phyloP scores from a whole-genome alignment of 2,797 vertebrate species.

The Peromyscus aztecus region DNA sequence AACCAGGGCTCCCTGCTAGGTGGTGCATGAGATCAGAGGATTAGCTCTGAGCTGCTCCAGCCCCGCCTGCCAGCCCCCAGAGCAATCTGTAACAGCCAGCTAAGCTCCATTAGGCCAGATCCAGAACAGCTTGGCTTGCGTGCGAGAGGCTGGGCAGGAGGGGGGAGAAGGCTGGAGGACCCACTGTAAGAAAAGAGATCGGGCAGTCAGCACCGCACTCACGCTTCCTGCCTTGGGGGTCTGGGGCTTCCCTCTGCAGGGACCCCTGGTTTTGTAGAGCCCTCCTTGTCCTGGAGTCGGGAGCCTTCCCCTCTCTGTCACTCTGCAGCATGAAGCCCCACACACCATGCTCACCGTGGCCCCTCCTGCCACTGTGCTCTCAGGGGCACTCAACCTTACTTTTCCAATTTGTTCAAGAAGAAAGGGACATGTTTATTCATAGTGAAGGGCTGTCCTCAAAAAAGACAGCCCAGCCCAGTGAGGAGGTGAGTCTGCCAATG shows the following conservation, averaged over 20 bases:
- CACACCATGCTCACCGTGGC: fast-evolving
- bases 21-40: not conserved
- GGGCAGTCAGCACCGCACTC: not conserved
- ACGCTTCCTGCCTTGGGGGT: no score
- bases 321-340: not conserved
- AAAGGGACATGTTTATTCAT: conserved; percentile 12
- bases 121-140: not conserved
- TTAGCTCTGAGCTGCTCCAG: not conserved
- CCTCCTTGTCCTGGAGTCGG: not conserved
- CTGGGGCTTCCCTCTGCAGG: not conserved
- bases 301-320: fast-evolving
- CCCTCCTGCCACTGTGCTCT: not conserved
- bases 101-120: conserved; percentile 56
- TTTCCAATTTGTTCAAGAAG: conserved; percentile 7
- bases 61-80: not conserved
- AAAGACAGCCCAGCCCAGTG: not conserved
- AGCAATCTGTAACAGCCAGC: conserved; percentile 51
- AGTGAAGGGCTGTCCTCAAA: not conserved
- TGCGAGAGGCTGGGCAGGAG: not conserved
- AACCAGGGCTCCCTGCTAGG: not conserved
- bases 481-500: not conserved
- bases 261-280: not conserved
- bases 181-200: not conserved
- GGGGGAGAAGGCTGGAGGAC: not conserved
- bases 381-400: not conserved